Evolutionary conservation across 2,113 vertebrate species (phyloP), one percentile per base, ranked within the genome.

Genomic region (Sardina pilchardus): DNA sequence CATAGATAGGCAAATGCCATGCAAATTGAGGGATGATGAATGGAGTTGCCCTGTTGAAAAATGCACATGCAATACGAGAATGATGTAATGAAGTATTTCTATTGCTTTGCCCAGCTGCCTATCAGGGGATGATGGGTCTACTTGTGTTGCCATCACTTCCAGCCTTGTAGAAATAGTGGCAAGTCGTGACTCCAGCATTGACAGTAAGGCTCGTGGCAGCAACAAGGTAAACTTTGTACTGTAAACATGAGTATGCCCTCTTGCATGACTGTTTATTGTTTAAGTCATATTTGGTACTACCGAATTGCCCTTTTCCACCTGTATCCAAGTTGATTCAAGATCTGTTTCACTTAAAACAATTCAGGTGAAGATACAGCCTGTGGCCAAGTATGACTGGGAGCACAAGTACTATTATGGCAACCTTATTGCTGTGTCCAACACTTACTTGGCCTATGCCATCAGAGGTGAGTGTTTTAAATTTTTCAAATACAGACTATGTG

Each of bases 331-430:
- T 78, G 12, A 78, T 34, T 78, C 26, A 78, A 34, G 6, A 9
- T 0, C 45, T 45, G 84, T 0, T 14, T 43, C 17, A 78, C 83
- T 87, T 34, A 86, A 86, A 19, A 90, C n/a, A 87, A 87, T 87
- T 90, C 1, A 99, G 98, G 98, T 99, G 80, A 99, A 99, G 94
- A 99, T 99, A 91, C 97, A 99, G 67, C 97, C 98, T 17, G 97
- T 99, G 30, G 97, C 98, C 89, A 98, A 99, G 87, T 99, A 99
- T 3, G 98, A 99, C 89, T 99, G 98, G 98, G 98, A 99, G 86
- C 98, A 99, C 93, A 99, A 99, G 87, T 99, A 99, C 91, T 98
- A 99, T 86, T 99, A 97, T 34, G 98, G 98, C 84, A 97, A 99
- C 88, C 95, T 99, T 87, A 99, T 99, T 85, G 98, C 98, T 0